Evolutionary conservation across 2,888 invertebrate genomes (phyloP).

Genomic region (Dicroscelio sp.): DNA sequence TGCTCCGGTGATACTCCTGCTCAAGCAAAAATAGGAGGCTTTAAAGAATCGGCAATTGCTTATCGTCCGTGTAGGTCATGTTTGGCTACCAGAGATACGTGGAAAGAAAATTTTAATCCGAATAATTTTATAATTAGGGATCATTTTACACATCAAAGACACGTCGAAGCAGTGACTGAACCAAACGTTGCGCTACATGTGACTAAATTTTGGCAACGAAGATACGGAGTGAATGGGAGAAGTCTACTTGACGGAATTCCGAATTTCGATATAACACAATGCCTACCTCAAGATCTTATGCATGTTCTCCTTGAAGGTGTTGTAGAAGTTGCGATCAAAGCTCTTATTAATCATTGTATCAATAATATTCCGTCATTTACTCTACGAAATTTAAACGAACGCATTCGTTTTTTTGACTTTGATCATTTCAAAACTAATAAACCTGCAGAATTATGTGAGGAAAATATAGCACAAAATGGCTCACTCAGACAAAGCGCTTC

Average conservation of each 20-base stretch:
- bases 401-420: background rate
- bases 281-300: background rate
- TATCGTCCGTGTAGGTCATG: slow-evolving; percentile 77
- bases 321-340: background rate
- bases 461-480: background rate
- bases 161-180: background rate
- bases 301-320: background rate
- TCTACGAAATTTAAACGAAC: background rate
- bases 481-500: background rate
- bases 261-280: background rate
- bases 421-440: slow-evolving; percentile 3
- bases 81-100: background rate
- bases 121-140: background rate
- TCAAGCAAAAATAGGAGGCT: slow-evolving; percentile 56
- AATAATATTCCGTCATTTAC: background rate
- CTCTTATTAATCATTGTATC: background rate
- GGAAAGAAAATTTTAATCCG: background rate
- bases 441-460: background rate
- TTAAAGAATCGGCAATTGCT: slow-evolving; percentile 35
- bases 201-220: background rate
- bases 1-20: slow-evolving; percentile 49
- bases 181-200: too few relatives aligned
- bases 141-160: background rate
- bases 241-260: background rate
- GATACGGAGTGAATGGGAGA: background rate